Evolutionary conservation across 2,797 vertebrate species (phyloP).

Genomic region (Falco peregrinus): DNA sequence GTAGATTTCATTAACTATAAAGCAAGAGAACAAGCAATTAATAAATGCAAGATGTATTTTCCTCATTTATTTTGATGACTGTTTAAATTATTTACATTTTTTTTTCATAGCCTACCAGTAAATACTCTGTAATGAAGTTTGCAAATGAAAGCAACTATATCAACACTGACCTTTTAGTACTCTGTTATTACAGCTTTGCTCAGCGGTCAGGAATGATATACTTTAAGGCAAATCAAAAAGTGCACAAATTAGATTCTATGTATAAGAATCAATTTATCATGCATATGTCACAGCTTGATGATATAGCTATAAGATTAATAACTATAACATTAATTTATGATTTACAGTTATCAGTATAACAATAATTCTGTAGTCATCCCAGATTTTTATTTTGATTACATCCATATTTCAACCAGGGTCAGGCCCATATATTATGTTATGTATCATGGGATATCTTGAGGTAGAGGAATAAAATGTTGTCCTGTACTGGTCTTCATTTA

Average conservation of each 20-base stretch:
- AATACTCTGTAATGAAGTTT: background rate
- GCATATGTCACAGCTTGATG: background rate
- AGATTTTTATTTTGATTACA: background rate
- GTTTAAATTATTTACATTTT: background rate
- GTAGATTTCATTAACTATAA: background rate
- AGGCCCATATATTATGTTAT: background rate
- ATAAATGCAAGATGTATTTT: background rate
- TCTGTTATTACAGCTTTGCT: background rate
- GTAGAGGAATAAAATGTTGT: background rate
- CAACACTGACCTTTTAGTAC: background rate
- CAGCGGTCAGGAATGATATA: background rate
- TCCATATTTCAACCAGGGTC: background rate
- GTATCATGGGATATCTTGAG: background rate
- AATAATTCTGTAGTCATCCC: background rate
- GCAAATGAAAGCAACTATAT: constrained; percentile 4
- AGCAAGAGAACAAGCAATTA: background rate
- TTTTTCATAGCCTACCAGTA: background rate
- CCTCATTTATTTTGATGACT: background rate
- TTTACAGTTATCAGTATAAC: background rate
- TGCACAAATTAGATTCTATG: constrained; percentile 14
- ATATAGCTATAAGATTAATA: constrained; percentile 27
- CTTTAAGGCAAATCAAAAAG: constrained; percentile 6
- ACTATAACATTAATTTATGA: constrained; percentile 2
- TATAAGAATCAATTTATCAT: constrained; percentile 31
- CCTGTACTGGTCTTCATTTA: background rate